Evolutionary conservation across 2,113 vertebrate species (phyloP).

Genomic region (Girardinichthys multiradiatus): DNA sequence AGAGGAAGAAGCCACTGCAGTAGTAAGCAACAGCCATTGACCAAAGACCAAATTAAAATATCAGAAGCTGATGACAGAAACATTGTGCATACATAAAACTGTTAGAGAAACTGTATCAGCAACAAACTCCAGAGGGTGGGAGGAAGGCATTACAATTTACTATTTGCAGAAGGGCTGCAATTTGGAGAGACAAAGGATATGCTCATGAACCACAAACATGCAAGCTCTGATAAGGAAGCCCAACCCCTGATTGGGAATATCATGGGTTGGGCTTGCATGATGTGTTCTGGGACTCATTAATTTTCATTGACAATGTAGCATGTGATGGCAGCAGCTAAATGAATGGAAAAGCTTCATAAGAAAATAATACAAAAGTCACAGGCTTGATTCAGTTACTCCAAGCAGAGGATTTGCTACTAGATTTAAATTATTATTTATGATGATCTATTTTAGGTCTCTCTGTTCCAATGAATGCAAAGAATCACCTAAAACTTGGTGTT

Average conservation of each 20-base stretch:
- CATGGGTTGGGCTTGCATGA: not conserved
- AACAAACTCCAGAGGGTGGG: not conserved
- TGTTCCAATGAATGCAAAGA: no score
- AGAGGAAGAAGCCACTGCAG: not conserved
- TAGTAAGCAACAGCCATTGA: not conserved
- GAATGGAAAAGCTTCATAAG: not conserved
- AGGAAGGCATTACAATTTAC: no score
- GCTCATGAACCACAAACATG: no score
- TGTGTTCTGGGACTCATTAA: not conserved
- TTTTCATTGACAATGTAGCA: not conserved
- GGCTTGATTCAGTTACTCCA: no score
- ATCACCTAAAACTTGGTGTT: no score
- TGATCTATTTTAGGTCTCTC: no score
- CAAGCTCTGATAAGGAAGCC: no score
- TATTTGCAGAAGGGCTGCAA: no score
- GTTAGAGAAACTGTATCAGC: not conserved
- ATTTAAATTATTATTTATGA: no score
- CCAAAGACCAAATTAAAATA: not conserved
- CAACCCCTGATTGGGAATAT: no score
- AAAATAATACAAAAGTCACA: not conserved
- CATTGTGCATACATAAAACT: not conserved
- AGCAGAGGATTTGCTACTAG: no score
- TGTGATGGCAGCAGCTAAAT: not conserved
- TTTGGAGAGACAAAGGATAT: not conserved
- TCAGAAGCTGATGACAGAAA: not conserved